phyloP scores from a whole-genome alignment of 1,140 invertebrate genomes.

The Acromyrmex charruanus region DNA sequence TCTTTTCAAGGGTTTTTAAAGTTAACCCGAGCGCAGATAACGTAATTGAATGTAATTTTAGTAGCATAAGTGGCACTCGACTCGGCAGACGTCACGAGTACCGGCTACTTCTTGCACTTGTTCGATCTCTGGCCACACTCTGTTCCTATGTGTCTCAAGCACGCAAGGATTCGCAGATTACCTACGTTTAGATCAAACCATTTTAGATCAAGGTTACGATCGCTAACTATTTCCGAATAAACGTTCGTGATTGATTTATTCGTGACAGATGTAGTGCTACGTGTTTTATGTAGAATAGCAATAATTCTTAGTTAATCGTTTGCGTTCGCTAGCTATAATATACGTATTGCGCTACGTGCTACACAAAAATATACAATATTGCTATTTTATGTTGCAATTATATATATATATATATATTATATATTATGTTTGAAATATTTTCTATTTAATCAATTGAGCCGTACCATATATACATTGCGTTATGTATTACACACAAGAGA shows the following conservation, averaged over 20 bases:
- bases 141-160: slow-evolving; percentile 71
- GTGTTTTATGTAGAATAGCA: slow-evolving; percentile 18
- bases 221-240: slow-evolving; percentile 54
- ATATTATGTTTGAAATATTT: not conserved
- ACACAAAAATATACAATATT: not conserved
- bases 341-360: not conserved
- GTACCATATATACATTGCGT: not conserved
- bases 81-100: slow-evolving; percentile 86
- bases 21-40: slow-evolving; percentile 83
- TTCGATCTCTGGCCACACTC: slow-evolving; percentile 75
- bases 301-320: slow-evolving; percentile 53
- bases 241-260: slow-evolving; percentile 50
- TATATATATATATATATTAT: too few species aligned
- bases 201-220: slow-evolving; percentile 76
- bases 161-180: slow-evolving; percentile 61
- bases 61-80: slow-evolving; percentile 86
- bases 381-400: not conserved
- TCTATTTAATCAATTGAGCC: not conserved
- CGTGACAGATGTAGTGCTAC: slow-evolving; percentile 23
- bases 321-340: not conserved
- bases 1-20: slow-evolving; percentile 83
- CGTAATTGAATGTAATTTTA: slow-evolving; percentile 87
- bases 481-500: not conserved
- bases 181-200: slow-evolving; percentile 57
- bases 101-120: slow-evolving; percentile 80